Percentiles rank a stretch among this genome's conserved stretches.
Evolutionary conservation across 2,888 invertebrate genomes (phyloP).

Genomic region (Gastrophysa polygoni): DNA sequence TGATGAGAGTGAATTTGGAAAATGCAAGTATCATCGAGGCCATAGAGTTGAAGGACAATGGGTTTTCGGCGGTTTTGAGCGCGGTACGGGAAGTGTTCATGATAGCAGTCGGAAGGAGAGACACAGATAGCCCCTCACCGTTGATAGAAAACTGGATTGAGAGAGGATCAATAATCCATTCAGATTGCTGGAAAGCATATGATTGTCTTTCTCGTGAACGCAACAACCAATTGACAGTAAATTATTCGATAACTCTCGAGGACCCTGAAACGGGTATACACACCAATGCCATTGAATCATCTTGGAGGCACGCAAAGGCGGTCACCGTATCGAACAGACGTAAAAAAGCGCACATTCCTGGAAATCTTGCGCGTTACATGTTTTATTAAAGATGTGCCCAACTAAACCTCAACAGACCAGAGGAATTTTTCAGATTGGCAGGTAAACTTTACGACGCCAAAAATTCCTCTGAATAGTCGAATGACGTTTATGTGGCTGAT

Average conservation of each 20-base stretch:
- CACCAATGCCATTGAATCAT: not conserved
- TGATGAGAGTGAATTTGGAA: not conserved
- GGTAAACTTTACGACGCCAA: too few species aligned
- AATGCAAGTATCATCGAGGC: not conserved
- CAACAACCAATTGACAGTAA: not conserved
- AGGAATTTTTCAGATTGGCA: too few species aligned
- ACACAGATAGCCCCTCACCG: not conserved
- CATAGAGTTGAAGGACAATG: constrained; percentile 6
- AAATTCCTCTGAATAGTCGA: too few species aligned
- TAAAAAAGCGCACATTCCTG: too few species aligned
- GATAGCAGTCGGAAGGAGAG: not conserved
- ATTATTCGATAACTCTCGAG: not conserved
- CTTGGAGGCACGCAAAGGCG: not conserved
- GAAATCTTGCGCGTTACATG: too few species aligned
- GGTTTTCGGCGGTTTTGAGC: constrained; percentile 6
- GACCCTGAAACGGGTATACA: not conserved
- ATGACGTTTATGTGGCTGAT: too few species aligned
- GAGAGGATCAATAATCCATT: not conserved
- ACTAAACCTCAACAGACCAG: too few species aligned
- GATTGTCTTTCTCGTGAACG: not conserved
- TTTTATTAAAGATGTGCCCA: too few species aligned
- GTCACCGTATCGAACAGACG: too few species aligned
- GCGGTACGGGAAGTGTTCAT: not conserved
- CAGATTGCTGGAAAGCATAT: too few species aligned
- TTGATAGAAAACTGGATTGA: not conserved